phyloP scores from a whole-genome alignment of 2,888 invertebrate genomes.

The Callosobruchus maculatus region DNA sequence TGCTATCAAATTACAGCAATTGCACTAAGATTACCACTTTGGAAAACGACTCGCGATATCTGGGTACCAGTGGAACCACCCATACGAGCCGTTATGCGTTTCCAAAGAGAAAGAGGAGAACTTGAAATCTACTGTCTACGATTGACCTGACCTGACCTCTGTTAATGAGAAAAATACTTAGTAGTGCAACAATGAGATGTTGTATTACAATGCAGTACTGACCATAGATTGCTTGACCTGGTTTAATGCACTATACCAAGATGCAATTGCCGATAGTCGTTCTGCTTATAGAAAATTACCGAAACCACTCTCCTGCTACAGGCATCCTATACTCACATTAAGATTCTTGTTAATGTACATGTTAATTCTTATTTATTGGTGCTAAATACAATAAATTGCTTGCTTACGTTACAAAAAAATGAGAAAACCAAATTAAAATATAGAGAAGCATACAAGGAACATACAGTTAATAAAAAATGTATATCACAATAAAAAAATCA shows the following conservation, averaged over 20 bases:
- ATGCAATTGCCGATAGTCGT: background rate
- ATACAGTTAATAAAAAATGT: too few species aligned
- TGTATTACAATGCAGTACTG: background rate
- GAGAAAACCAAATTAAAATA: too few species aligned
- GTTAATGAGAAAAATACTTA: background rate
- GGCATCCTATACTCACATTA: too few species aligned
- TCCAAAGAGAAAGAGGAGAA: background rate
- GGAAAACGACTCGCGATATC: background rate
- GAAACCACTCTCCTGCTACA: too few species aligned
- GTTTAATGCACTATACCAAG: background rate
- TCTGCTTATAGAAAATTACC: background rate
- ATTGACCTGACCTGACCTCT: background rate
- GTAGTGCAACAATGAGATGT: background rate
- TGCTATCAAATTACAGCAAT: background rate
- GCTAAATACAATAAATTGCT: too few species aligned
- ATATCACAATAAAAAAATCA: too few species aligned
- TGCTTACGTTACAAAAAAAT: too few species aligned
- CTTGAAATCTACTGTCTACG: background rate
- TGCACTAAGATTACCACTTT: background rate
- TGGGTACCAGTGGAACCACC: background rate
- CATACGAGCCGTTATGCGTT: background rate
- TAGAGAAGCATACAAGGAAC: too few species aligned
- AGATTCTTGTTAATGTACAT: too few species aligned
- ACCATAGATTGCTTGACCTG: background rate
- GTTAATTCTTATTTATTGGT: too few species aligned